Base-by-base conservation (phyloP, 1,140 invertebrate genomes). In the Eufriesea mexicana region DNA sequence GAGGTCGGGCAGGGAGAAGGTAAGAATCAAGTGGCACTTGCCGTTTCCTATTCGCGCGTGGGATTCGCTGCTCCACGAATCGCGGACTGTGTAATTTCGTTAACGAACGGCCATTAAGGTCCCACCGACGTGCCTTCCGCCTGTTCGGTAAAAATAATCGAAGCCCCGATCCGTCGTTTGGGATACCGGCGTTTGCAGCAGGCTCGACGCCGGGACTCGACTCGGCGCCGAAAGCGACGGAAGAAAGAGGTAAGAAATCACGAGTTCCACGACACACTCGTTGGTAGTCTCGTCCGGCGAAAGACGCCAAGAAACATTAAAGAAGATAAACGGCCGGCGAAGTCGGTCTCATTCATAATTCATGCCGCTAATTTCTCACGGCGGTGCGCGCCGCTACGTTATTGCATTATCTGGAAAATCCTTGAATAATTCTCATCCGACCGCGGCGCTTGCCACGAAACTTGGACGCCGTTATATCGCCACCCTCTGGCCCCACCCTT, bases 351-450 rank as follows among this genome's bases (percentile, higher is more conserved):
- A 88, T 88, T 88, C 86, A 88, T 88, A 88, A 88, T 88, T 88
- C 86, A 88, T 87, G 86, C 86, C 86, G 83, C 86, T 88, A 88
- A 88, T 88, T 88, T 88, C 86, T 87, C 86, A 88, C 70, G 83
- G 78, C 77, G 70, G 74, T 66, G 83, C 55, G 54, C 83, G 79
- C 47, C 70, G 78, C 83, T 84, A 76, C 85, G 85, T 88, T 88
- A 88, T 88, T 88, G 86, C 86, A 85, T 85, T 87, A 88, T 88
- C 86, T 82, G 74, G 78, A 79, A 87, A 87, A 88, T 88, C 83
- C 86, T 87, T 88, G 86, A 88, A 88, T 88, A 87, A 88, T 88
- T 88, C 78, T 85, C 83, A 84, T 85, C 83, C 70, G 78, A 25
- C 74, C 74, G 47, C 59, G 74, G 74, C 73, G 85, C 83, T 55